Evolutionary conservation across 2,113 vertebrate genomes (phyloP), one percentile per base, ranked within the genome.

Genomic region (Manacus vitellinus): DNA sequence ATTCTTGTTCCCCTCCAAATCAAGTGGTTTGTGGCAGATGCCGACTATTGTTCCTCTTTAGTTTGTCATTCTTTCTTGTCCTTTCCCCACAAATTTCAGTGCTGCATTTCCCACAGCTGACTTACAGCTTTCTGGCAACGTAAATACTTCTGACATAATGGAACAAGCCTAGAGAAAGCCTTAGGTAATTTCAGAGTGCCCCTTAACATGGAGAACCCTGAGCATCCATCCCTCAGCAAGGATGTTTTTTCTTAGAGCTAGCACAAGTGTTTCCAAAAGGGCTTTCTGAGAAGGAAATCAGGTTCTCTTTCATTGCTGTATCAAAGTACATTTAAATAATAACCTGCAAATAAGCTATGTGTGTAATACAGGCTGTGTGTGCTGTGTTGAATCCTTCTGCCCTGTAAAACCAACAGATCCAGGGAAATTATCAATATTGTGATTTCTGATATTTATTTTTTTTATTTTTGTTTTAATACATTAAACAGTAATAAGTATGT

Each of bases 121-220:
- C 92, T 84, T 61, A 12, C 12, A 54, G 89, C 71, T 93, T 89
- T 74, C 75, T 49, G 82, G 93, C 88, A 74, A 41, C 22, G 8
- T 92, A 95, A 97, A 78, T 22, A 75, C 94, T 90, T 92, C 85
- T 94, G 95, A 96, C 95, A 95, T 85, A 84, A 87, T 87, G 88
- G 88, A 96, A 89, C 92, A 85, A 78, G 56, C 94, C 91, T 82
- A 59, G 88, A 92, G 95, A 96, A 95, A 96, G 88, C 94, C 94
- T 94, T 92, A 65, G 96, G 92, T 91, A 43, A 95, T 96, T 91
- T 86, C 90, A 95, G 92, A 92, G 79, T 78, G 83, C 52, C 85
- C 72, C 90, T 93, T 78, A 85, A 30, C 39, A 35, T 13, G 6
- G 65, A 87, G 55, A 72, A 8, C 44, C 78, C 37, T 68, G 68